Evolutionary conservation across 2,797 vertebrate genomes (phyloP).

Genomic region (Lemur catta): DNA sequence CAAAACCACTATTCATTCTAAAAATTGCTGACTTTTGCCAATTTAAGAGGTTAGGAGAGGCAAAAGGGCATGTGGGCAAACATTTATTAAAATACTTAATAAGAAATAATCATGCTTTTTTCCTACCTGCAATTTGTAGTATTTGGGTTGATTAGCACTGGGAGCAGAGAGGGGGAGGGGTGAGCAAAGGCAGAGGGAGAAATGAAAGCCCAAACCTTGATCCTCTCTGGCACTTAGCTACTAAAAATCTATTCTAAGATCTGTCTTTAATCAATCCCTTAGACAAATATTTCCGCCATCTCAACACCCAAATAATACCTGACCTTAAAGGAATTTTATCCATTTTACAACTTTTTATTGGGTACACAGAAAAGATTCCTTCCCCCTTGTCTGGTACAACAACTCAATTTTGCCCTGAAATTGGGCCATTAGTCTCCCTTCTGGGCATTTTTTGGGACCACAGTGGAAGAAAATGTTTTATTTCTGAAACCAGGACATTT

Average conservation of each 20-base stretch:
- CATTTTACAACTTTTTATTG: background rate
- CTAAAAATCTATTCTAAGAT: background rate
- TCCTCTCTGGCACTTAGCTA: background rate
- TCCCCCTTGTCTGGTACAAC: background rate
- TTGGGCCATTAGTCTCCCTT: slow-evolving; percentile 36
- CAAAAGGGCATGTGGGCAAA: background rate
- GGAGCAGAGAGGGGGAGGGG: accelerated
- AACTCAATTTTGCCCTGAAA: background rate
- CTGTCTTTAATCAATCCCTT: background rate
- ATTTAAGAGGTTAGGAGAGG: background rate
- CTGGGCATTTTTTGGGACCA: background rate
- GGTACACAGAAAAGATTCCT: background rate
- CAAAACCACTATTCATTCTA: background rate
- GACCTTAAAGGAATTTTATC: background rate
- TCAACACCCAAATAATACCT: background rate
- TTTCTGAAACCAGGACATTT: slow-evolving; percentile 60
- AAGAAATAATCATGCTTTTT: background rate
- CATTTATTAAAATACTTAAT: background rate
- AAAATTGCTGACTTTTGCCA: background rate
- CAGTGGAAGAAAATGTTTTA: slow-evolving; percentile 24
- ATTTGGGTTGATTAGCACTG: background rate
- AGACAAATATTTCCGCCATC: background rate
- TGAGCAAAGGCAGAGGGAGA: background rate
- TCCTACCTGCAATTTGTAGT: background rate
- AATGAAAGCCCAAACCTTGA: background rate